Conservation (phyloP, 2,888 invertebrate species). For the Cheilosia variabilis region DNA sequence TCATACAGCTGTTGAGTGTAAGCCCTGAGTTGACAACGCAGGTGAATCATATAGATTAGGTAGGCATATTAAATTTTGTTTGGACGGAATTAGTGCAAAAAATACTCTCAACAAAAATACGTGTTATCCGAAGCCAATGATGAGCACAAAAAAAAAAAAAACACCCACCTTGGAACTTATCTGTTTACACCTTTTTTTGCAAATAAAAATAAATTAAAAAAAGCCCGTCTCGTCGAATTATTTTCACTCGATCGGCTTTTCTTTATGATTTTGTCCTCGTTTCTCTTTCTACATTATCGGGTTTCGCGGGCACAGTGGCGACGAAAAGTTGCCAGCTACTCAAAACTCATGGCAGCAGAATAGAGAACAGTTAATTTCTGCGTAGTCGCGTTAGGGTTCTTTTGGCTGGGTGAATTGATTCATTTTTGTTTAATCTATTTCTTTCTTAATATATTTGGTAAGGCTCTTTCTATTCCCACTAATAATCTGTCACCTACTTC, state of each 20-base stretch:
- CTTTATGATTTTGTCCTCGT: slow-evolving; percentile 45
- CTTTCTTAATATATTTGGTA: too few relatives aligned
- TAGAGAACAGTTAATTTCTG: too few relatives aligned
- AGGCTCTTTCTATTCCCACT: too few relatives aligned
- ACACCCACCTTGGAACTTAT: slow-evolving; percentile 13
- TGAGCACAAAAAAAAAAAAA: neutral
- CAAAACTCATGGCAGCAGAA: too few relatives aligned
- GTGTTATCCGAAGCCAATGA: neutral
- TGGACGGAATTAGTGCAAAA: neutral
- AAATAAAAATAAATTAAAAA: slow-evolving; percentile 7
- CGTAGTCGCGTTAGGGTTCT: too few relatives aligned
- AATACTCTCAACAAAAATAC: neutral
- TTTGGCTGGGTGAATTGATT: too few relatives aligned
- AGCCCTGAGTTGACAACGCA: neutral
- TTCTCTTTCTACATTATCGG: slow-evolving; percentile 28
- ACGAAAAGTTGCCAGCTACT: neutral
- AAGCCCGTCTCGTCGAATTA: slow-evolving; percentile 29
- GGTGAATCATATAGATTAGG: neutral
- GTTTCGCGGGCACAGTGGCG: slow-evolving; percentile 19
- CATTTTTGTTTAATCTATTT: too few relatives aligned
- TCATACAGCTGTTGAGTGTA: neutral
- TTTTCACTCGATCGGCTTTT: slow-evolving; percentile 46
- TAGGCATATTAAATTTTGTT: neutral
- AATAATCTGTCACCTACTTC: too few relatives aligned
- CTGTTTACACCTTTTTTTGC: neutral